These are phyloP conservation scores for Busseola fusca DNA, from an alignment of 2,888 invertebrate genomes.

Conservation along the genomic window DNA sequence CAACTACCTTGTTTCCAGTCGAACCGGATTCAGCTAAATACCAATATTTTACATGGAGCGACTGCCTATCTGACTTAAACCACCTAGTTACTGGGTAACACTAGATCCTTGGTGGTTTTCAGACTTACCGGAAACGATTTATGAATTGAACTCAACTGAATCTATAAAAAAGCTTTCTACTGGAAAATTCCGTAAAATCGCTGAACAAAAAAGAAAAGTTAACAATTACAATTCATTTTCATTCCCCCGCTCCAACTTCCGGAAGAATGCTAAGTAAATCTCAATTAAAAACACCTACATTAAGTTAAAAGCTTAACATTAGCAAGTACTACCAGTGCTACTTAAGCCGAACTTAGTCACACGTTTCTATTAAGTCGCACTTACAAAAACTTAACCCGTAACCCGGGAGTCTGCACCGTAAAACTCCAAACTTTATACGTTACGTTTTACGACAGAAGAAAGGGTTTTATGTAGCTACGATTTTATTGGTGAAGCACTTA, in stretches of 20 bases:
- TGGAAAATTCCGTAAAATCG: conserved; percentile 4
- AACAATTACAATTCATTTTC: conserved; percentile 42
- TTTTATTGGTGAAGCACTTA: conserved; percentile 47
- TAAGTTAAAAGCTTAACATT: conserved; percentile 55
- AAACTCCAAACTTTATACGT: conserved; percentile 63
- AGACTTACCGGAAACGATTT: neutral
- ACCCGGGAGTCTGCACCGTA: conserved; percentile 57
- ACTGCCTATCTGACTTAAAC: neutral
- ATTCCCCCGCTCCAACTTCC: conserved; percentile 24
- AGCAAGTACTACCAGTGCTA: conserved; percentile 52
- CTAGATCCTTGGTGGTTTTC: neutral
- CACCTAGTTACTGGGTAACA: neutral
- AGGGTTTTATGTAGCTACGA: conserved; percentile 45
- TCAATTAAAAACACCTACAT: conserved; percentile 57
- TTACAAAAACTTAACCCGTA: conserved; percentile 66
- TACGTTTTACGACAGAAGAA: conserved; percentile 56
- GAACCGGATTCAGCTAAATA: neutral
- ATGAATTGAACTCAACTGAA: neutral
- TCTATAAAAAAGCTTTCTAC: neutral
- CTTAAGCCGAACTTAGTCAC: conserved; percentile 57
- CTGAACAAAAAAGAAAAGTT: conserved; percentile 16
- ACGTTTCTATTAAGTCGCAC: conserved; percentile 69
- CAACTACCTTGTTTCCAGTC: neutral
- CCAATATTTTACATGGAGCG: neutral
- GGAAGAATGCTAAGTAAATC: conserved; percentile 40